These are phyloP conservation scores for Lagocephalus sceleratus DNA, from an alignment of 2,797 vertebrate genomes.

Conservation along the genomic window DNA sequence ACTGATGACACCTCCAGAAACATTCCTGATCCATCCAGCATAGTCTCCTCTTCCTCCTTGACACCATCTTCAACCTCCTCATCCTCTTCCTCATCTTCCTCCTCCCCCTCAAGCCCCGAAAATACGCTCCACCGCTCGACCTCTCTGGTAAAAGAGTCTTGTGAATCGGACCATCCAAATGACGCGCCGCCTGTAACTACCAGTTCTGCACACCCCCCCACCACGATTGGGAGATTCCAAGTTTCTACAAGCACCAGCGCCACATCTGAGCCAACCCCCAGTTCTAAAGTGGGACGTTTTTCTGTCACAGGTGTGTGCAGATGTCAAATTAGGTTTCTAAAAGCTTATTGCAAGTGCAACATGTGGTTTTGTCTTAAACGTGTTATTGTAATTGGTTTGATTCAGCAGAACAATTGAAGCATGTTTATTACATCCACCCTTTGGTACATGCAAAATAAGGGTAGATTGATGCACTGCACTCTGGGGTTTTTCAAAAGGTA, in stretches of 20 bases:
- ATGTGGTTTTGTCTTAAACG: too few species aligned
- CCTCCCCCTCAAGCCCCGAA: slow-evolving; percentile 84
- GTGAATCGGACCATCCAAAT: slow-evolving; percentile 54
- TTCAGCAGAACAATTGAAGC: too few species aligned
- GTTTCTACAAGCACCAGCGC: slow-evolving; percentile 75
- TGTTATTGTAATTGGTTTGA: too few species aligned
- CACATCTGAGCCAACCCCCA: slow-evolving; percentile 21
- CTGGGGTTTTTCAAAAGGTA: not conserved
- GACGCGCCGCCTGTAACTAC: slow-evolving; percentile 24
- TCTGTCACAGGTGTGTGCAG: slow-evolving; percentile 76
- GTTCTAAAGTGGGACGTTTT: slow-evolving; percentile 84
- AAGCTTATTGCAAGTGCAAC: too few species aligned
- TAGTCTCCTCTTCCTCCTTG: slow-evolving; percentile 63
- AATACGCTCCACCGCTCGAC: slow-evolving; percentile 84
- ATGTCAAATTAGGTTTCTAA: not conserved
- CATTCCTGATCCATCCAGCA: slow-evolving; percentile 34
- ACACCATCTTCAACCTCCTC: slow-evolving; percentile 66
- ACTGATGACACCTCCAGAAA: slow-evolving; percentile 40
- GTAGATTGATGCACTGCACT: not conserved
- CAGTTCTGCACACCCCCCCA: slow-evolving; percentile 49
- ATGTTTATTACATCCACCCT: not conserved
- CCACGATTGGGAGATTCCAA: slow-evolving; percentile 87
- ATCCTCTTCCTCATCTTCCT: slow-evolving; percentile 75
- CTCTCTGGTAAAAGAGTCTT: slow-evolving; percentile 32
- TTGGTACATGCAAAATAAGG: not conserved